Percentiles rank a stretch among this genome's conserved stretches.
These are phyloP conservation scores for Yponomeuta plumbellus DNA, from an alignment of 2,888 invertebrate species.

Conservation along the genomic window DNA sequence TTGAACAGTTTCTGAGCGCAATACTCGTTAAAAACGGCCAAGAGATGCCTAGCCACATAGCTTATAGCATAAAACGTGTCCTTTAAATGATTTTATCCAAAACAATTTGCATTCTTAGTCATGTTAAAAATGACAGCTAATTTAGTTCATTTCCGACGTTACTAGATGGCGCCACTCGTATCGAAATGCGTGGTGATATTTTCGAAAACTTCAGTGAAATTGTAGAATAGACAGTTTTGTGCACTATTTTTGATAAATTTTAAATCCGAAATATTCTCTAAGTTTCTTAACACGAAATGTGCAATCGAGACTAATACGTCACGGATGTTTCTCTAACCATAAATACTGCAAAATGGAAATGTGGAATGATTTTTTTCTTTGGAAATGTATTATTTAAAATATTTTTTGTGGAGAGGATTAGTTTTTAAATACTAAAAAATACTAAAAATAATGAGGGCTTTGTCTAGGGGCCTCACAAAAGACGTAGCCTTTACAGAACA, in stretches of 20 bases:
- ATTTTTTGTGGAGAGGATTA: not conserved
- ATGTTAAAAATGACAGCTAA: not conserved
- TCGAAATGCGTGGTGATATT: not conserved
- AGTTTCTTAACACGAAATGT: not conserved
- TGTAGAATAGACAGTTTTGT: too few species aligned
- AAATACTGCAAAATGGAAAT: too few species aligned
- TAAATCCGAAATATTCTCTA: not conserved
- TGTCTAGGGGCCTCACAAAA: too few species aligned
- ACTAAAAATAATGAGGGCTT: too few species aligned
- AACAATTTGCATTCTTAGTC: not conserved
- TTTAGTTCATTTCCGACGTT: conserved; percentile 6
- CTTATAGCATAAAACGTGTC: not conserved
- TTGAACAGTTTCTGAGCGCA: not conserved
- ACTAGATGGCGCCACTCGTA: conserved; percentile 22
- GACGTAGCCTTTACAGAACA: too few species aligned
- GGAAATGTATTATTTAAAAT: too few species aligned
- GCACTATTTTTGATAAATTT: too few species aligned
- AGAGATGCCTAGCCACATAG: not conserved
- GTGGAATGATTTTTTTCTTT: not conserved
- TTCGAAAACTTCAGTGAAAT: too few species aligned
- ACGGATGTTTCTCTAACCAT: too few species aligned
- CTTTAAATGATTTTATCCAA: not conserved
- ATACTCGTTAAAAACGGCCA: not conserved
- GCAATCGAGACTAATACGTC: not conserved
- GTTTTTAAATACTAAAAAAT: too few species aligned